Evolutionary conservation across 2,797 vertebrate species (phyloP).

Genomic region (Rhodeus uyekii): DNA sequence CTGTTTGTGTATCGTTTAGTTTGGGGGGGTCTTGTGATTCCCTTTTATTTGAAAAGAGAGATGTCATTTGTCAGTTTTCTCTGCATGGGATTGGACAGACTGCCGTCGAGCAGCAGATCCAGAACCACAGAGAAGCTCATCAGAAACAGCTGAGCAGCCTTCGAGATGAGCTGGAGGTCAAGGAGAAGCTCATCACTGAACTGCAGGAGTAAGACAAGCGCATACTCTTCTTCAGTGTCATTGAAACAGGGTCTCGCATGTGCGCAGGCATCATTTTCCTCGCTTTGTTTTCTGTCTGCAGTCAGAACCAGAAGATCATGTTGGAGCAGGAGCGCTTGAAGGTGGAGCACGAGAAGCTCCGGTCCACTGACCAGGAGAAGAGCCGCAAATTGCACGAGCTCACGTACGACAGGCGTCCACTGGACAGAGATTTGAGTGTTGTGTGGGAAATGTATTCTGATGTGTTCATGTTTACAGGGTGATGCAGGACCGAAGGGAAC

Average conservation of each 20-base stretch:
- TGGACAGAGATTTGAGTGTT: not conserved
- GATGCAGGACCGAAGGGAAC: constrained; percentile 88
- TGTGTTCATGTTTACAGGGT: constrained; percentile 68
- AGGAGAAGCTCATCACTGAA: constrained; percentile 87
- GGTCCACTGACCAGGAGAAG: constrained; percentile 85
- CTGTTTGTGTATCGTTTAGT: not conserved
- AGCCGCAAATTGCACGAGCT: constrained; percentile 86
- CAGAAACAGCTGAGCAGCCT: constrained; percentile 87
- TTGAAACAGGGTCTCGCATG: not conserved
- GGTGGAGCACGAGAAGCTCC: constrained; percentile 86
- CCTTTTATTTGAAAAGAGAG: not conserved
- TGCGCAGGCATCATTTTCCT: not conserved
- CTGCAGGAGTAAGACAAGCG: constrained; percentile 84
- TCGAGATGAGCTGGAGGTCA: constrained; percentile 84
- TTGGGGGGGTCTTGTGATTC: not conserved
- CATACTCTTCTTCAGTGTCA: not conserved
- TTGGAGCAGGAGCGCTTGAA: constrained; percentile 84
- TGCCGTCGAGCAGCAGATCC: constrained; percentile 87
- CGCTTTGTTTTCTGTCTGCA: constrained; percentile 49
- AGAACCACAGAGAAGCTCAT: constrained; percentile 86
- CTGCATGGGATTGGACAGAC: constrained; percentile 66
- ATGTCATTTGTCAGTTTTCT: not conserved
- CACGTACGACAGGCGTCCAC: constrained; percentile 72
- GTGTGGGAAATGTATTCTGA: not conserved
- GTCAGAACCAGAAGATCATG: constrained; percentile 89